Conservation (phyloP, 1,140 invertebrate genomes). For the Drosophila setifemur region DNA sequence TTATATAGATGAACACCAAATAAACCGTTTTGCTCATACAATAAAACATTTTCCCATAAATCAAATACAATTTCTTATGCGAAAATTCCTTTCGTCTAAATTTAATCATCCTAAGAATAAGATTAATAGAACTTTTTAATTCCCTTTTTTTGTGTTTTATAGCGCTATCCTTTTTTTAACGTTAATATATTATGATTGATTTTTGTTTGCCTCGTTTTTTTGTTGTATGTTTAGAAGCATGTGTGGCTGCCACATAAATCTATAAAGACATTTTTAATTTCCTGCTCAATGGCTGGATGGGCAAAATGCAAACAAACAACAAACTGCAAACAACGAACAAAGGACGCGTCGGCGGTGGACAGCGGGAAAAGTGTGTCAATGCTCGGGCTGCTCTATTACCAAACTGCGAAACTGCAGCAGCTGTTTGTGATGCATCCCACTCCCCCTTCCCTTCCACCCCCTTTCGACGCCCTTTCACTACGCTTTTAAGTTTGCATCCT, state of each 20-base stretch:
- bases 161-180: no score
- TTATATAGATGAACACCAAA: no score
- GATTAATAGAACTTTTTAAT: no score
- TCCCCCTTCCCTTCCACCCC: neutral
- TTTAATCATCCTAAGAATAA: no score
- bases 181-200: no score
- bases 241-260: conserved; percentile 31
- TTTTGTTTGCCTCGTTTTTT: no score
- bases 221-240: neutral
- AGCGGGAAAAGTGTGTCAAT: conserved; percentile 47
- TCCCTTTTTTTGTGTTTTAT: no score
- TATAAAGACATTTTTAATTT: conserved; percentile 58
- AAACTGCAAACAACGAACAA: conserved; percentile 11
- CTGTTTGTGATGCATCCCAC: conserved; percentile 25
- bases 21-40: no score
- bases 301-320: conserved; percentile 40
- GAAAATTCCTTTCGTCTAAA: no score
- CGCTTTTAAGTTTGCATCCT: no score
- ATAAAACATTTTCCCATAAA: no score
- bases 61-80: no score
- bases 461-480: neutral
- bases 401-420: conserved; percentile 15
- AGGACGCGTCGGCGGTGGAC: neutral
- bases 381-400: conserved; percentile 10
- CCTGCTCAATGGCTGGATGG: conserved; percentile 27